These are phyloP conservation scores for Saturnia pavonia DNA, from an alignment of 2,888 invertebrate species.

Conservation along the genomic window DNA sequence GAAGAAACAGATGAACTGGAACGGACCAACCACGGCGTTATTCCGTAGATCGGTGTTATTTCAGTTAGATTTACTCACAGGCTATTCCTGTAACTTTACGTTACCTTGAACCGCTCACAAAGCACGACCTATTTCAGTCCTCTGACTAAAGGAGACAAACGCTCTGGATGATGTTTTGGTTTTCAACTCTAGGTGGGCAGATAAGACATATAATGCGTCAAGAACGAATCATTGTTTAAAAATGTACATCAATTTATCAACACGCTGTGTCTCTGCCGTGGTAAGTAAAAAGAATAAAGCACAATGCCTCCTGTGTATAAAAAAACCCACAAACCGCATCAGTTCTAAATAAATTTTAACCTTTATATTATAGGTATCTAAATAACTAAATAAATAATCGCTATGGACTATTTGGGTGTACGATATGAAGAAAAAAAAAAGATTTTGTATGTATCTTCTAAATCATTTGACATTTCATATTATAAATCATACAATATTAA, in stretches of 20 bases:
- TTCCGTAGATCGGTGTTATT: conserved; percentile 4
- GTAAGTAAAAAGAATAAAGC: neutral
- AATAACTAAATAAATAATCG: no score
- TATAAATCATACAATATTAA: neutral
- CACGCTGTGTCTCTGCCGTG: neutral
- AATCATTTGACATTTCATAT: no score
- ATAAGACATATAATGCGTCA: conserved; percentile 5
- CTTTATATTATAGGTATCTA: neutral
- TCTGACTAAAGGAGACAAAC: conserved; percentile 51
- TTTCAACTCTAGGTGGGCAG: neutral
- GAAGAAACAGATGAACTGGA: neutral
- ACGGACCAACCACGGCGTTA: neutral
- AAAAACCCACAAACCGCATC: neutral
- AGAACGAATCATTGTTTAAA: conserved; percentile 9
- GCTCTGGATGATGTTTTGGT: conserved; percentile 2
- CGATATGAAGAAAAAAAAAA: no score
- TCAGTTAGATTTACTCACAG: conserved; percentile 58
- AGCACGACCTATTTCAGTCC: conserved; percentile 70
- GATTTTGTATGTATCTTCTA: no score
- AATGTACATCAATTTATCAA: neutral
- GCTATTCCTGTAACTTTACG: conserved; percentile 61
- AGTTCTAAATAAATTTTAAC: no score
- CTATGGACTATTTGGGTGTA: no score
- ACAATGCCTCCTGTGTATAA: neutral
- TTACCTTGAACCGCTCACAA: conserved; percentile 70